Conservation (phyloP, 2,113 vertebrate genomes). For the Danionella cerebrum region DNA sequence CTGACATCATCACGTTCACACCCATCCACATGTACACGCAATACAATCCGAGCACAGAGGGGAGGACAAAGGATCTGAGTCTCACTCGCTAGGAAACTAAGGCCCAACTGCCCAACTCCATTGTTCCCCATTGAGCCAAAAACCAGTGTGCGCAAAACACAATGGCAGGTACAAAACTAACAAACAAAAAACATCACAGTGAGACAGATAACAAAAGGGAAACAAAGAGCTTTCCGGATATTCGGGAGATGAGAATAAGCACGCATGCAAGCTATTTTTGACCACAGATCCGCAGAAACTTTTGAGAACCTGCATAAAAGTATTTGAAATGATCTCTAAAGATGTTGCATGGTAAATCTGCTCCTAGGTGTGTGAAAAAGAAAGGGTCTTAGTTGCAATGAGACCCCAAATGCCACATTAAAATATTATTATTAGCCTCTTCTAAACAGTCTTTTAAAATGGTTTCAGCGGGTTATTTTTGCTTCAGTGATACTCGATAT, state of each 20-base stretch:
- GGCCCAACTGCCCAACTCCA: slow-evolving; percentile 47
- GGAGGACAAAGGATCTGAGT: slow-evolving; percentile 41
- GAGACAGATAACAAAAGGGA: background rate
- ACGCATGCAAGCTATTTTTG: background rate
- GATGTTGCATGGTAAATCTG: background rate
- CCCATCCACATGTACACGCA: slow-evolving; percentile 24
- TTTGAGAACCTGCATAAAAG: background rate
- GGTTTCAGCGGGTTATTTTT: no score
- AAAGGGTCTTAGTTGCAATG: background rate
- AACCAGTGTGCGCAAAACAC: slow-evolving; percentile 49
- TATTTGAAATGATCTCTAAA: no score
- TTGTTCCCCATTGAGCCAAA: slow-evolving; percentile 60
- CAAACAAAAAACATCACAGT: slow-evolving; percentile 8
- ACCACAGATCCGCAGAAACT: background rate
- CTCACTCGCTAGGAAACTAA: slow-evolving; percentile 40
- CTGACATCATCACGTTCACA: slow-evolving; percentile 54
- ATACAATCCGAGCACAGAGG: slow-evolving; percentile 31
- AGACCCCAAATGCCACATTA: no score
- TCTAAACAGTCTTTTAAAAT: no score
- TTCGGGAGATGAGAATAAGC: slow-evolving; percentile 5
- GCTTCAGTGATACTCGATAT: no score
- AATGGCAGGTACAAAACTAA: slow-evolving; percentile 56
- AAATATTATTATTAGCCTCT: background rate
- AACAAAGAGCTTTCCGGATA: background rate
- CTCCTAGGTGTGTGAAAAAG: background rate